Evolutionary conservation across 2,113 vertebrate species (phyloP).

Genomic region (Lipophrys pholis): DNA sequence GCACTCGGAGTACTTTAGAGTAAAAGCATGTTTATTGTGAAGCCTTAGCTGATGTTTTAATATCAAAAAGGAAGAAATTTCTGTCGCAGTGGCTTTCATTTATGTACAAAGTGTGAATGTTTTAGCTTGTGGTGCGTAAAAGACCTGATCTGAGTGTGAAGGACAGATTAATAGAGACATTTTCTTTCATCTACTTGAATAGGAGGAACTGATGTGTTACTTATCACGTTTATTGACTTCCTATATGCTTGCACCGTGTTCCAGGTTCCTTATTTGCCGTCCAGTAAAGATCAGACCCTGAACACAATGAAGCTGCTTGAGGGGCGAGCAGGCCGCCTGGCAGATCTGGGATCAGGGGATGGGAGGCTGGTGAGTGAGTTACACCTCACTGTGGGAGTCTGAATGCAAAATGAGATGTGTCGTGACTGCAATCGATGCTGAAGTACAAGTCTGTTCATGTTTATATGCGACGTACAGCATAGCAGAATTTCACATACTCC

Average conservation of each 20-base stretch:
- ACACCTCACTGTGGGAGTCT: neutral
- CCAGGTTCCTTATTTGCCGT: slow-evolving; percentile 84
- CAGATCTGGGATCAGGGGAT: slow-evolving; percentile 84
- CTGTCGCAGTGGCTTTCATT: neutral
- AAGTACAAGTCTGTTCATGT: neutral
- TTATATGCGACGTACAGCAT: no score
- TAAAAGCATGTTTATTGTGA: slow-evolving; percentile 6
- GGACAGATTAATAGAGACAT: neutral
- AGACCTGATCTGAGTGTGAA: neutral
- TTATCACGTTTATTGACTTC: slow-evolving; percentile 1
- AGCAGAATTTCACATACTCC: neutral
- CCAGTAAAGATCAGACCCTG: slow-evolving; percentile 74
- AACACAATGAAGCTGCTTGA: slow-evolving; percentile 80
- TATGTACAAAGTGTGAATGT: no score
- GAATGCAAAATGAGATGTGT: no score
- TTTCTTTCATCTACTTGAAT: neutral
- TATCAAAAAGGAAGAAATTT: neutral
- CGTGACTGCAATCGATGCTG: no score
- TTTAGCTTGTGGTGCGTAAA: no score
- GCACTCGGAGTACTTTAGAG: neutral
- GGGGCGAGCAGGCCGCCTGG: slow-evolving; percentile 75
- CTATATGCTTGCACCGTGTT: slow-evolving; percentile 27
- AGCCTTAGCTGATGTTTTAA: neutral
- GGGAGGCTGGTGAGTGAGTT: slow-evolving; percentile 76
- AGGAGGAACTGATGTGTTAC: neutral